Evolutionary conservation across 2,888 invertebrate genomes (phyloP).

Genomic region (Pilophorus perplexus): DNA sequence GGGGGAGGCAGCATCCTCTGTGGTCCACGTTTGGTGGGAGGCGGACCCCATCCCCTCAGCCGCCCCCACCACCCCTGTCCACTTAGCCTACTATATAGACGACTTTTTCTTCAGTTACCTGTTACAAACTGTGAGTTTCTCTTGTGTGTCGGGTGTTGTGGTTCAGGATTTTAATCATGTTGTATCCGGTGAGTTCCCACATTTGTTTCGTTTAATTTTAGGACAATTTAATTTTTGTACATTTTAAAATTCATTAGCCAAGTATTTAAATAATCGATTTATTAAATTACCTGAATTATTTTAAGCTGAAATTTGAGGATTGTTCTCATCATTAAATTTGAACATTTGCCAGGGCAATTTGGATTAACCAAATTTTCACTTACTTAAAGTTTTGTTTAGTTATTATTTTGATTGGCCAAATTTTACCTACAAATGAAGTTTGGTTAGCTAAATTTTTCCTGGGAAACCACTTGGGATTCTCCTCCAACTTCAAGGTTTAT

Average conservation of each 20-base stretch:
- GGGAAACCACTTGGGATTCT: too few relatives aligned
- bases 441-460: too few relatives aligned
- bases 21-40: neutral
- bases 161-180: constrained; percentile 34
- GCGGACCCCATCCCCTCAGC: neutral
- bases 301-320: too few relatives aligned
- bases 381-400: too few relatives aligned
- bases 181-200: constrained; percentile 9
- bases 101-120: constrained; percentile 29
- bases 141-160: constrained; percentile 31
- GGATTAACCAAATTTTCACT: too few relatives aligned
- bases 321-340: too few relatives aligned
- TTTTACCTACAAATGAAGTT: too few relatives aligned
- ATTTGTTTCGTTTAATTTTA: neutral
- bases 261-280: too few relatives aligned
- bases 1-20: neutral
- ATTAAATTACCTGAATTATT: too few relatives aligned
- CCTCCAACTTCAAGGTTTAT: too few relatives aligned
- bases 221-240: neutral
- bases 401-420: too few relatives aligned
- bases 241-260: neutral
- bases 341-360: too few relatives aligned
- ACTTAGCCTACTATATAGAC: constrained; percentile 28
- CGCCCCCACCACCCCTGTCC: constrained; percentile 5
- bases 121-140: constrained; percentile 36